These are phyloP conservation scores for Piezodorus guildinii DNA, from an alignment of 1,140 invertebrate species.

Conservation along the genomic window DNA sequence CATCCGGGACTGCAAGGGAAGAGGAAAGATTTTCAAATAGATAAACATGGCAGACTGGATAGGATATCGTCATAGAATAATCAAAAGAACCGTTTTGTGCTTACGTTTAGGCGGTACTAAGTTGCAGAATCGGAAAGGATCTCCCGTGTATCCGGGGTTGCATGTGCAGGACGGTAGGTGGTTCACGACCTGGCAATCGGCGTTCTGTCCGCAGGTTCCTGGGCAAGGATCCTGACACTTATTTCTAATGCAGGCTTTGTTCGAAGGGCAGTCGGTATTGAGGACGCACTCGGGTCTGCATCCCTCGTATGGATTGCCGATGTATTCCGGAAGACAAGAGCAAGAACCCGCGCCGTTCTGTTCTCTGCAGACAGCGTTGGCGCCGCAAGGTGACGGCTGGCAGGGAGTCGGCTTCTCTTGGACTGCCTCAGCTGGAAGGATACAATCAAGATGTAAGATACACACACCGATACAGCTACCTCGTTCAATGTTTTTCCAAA, in stretches of 20 bases:
- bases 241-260: conserved; percentile 57
- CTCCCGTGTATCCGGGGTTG: conserved; percentile 52
- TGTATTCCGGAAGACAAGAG: conserved; percentile 56
- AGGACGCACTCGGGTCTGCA: conserved; percentile 61
- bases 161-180: conserved; percentile 63
- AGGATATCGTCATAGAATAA: conserved; percentile 27
- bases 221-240: conserved; percentile 66
- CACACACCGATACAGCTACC: too few species aligned
- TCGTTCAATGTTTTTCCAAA: too few species aligned
- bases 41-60: too few species aligned
- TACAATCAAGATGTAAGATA: too few species aligned
- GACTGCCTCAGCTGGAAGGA: conserved; percentile 1
- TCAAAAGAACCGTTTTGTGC: too few species aligned
- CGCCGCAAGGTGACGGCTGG: conserved; percentile 56
- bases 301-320: conserved; percentile 60
- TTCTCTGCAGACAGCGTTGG: conserved; percentile 58
- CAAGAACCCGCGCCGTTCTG: conserved; percentile 53
- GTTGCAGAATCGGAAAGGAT: conserved; percentile 53
- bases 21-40: too few species aligned
- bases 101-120: conserved; percentile 33
- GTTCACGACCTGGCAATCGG: conserved; percentile 60
- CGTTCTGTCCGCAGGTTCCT: conserved; percentile 58
- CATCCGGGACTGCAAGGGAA: too few species aligned
- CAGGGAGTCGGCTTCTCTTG: conserved; percentile 48
- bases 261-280: conserved; percentile 57